phyloP scores from a whole-genome alignment of 1,140 invertebrate species.

The Anastrepha ludens region DNA sequence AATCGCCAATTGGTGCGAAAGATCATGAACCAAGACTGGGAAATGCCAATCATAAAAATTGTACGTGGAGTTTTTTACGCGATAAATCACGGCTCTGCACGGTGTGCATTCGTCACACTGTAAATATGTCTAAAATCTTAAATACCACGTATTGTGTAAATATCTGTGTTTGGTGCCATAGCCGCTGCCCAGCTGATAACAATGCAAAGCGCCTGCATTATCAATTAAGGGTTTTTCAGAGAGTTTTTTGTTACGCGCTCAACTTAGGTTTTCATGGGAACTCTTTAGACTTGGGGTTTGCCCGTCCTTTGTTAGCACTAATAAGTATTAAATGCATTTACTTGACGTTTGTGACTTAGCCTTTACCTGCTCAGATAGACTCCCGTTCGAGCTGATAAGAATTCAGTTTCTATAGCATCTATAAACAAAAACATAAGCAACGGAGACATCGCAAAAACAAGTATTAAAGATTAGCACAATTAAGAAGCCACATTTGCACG shows the following conservation, averaged over 20 bases:
- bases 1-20: neutral
- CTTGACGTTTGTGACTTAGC: neutral
- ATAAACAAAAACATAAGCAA: conserved; percentile 18
- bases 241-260: neutral
- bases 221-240: neutral
- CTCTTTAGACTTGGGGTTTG: neutral
- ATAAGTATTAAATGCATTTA: neutral
- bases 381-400: neutral
- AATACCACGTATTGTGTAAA: too few species aligned
- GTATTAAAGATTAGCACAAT: too few species aligned
- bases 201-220: neutral
- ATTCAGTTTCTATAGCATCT: neutral
- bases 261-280: neutral
- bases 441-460: neutral
- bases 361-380: neutral
- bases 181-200: neutral
- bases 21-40: neutral
- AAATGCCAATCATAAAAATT: conserved; percentile 5
- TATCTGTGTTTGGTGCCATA: too few species aligned
- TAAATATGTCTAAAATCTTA: neutral
- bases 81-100: neutral
- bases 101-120: neutral
- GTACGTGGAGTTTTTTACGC: neutral
- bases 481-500: too few species aligned
- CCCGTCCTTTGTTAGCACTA: neutral